phyloP scores from a whole-genome alignment of 1,140 invertebrate genomes.

The Megalonaias nervosa region DNA sequence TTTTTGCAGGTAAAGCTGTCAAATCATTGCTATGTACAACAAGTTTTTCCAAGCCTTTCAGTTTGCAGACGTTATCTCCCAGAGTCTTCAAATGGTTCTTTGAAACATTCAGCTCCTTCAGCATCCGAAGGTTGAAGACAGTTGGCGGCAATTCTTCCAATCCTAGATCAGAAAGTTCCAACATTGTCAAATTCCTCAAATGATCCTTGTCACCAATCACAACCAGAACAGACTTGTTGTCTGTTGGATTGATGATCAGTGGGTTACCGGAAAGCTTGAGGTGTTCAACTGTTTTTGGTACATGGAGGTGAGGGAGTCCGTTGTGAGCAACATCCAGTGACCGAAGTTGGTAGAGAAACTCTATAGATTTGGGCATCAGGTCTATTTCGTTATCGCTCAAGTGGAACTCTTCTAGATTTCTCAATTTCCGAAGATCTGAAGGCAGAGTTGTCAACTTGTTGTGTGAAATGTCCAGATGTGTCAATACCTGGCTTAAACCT shows the following conservation, averaged over 20 bases:
- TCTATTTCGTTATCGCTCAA: slow-evolving; percentile 63
- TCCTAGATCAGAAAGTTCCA: slow-evolving; percentile 58
- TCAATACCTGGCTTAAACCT: slow-evolving; percentile 58
- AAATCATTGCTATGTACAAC: slow-evolving; percentile 57
- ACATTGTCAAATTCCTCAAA: slow-evolving; percentile 53
- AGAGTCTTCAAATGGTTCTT: slow-evolving; percentile 58
- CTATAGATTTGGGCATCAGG: slow-evolving; percentile 61
- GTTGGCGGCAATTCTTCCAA: slow-evolving; percentile 64
- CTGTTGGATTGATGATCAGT: slow-evolving; percentile 54
- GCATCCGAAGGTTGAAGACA: slow-evolving; percentile 59
- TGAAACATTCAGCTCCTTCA: slow-evolving; percentile 59
- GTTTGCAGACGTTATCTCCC: slow-evolving; percentile 56
- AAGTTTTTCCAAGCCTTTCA: slow-evolving; percentile 52
- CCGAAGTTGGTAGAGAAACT: slow-evolving; percentile 58
- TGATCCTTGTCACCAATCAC: slow-evolving; percentile 65
- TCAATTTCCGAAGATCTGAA: slow-evolving; percentile 57
- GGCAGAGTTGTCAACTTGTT: slow-evolving; percentile 58
- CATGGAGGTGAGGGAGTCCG: slow-evolving; percentile 57
- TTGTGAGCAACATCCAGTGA: slow-evolving; percentile 60
- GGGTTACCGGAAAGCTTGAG: slow-evolving; percentile 65
- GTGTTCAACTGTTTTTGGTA: slow-evolving; percentile 60
- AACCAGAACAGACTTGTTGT: slow-evolving; percentile 55
- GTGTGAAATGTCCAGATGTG: slow-evolving; percentile 59
- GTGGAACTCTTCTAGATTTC: slow-evolving; percentile 62
- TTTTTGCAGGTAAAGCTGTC: slow-evolving; percentile 48